phyloP scores from a whole-genome alignment of 2,113 vertebrate species.

The Crotalus horridus region DNA sequence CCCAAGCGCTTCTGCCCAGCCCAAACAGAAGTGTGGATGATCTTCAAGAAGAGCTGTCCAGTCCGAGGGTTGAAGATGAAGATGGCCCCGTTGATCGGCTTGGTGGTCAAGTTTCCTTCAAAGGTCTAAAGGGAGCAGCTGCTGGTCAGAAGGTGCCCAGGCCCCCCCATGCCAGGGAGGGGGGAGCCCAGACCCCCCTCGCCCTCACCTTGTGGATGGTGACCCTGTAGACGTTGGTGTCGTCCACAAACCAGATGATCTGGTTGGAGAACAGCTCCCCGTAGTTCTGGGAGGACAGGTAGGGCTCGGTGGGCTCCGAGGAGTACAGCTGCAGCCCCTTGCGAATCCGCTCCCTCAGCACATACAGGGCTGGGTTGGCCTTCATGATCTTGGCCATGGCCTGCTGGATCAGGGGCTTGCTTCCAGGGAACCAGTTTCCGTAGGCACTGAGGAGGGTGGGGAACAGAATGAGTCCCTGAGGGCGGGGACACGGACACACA shows the following conservation, averaged over 20 bases:
- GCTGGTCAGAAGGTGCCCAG: neutral
- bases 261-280: slow-evolving; percentile 99
- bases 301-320: slow-evolving; percentile 96
- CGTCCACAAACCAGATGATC: slow-evolving; percentile 99
- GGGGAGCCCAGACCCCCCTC: neutral
- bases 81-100: slow-evolving; percentile 98
- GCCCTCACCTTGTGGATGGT: slow-evolving; percentile 94
- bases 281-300: slow-evolving; percentile 98
- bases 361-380: slow-evolving; percentile 95
- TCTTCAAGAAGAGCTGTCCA: slow-evolving; percentile 98
- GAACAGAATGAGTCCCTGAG: accelerated
- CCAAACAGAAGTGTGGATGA: slow-evolving; percentile 99
- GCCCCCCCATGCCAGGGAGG: neutral
- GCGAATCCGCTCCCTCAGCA: slow-evolving; percentile 94
- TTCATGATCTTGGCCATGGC: slow-evolving; percentile 99
- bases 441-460: slow-evolving; percentile 78
- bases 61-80: slow-evolving; percentile 99
- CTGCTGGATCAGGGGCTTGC: slow-evolving; percentile 97
- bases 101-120: slow-evolving; percentile 98
- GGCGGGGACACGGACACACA: no score
- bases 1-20: slow-evolving; percentile 98
- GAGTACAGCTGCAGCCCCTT: slow-evolving; percentile 98
- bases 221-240: slow-evolving; percentile 98
- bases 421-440: slow-evolving; percentile 98
- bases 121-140: slow-evolving; percentile 79